These are phyloP conservation scores for Nomia melanderi DNA, from an alignment of 1,140 invertebrate species.

Conservation along the genomic window DNA sequence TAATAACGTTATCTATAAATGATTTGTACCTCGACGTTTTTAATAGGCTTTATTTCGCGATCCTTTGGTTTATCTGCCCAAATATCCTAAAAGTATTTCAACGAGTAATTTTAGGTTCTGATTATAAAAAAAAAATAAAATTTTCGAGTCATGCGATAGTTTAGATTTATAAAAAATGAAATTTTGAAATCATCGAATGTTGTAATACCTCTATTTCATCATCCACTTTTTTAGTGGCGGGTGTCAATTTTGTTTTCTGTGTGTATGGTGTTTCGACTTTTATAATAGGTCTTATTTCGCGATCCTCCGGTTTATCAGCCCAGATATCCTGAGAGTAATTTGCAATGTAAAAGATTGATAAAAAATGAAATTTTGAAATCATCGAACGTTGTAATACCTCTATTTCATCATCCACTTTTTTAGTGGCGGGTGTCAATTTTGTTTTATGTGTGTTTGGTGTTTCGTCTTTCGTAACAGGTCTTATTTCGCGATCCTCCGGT, in stretches of 20 bases:
- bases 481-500: background rate
- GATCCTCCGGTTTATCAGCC: background rate
- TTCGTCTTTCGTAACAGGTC: background rate
- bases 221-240: background rate
- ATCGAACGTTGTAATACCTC: background rate
- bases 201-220: conserved; percentile 25
- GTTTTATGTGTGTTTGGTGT: no score
- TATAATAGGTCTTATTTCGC: background rate
- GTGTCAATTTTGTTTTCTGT: no score
- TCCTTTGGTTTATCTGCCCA: background rate
- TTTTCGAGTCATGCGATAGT: no score
- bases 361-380: no score
- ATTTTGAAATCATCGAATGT: no score
- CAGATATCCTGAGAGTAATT: background rate
- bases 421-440: no score
- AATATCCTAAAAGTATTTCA: background rate
- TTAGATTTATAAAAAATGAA: no score
- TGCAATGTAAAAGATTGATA: no score
- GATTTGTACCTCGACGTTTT: background rate
- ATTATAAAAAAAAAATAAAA: no score
- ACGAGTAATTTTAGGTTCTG: no score
- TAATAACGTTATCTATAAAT: no score
- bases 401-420: conserved; percentile 17
- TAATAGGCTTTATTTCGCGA: background rate
- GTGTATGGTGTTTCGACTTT: no score